Evolutionary conservation across 2,797 vertebrate species (phyloP).

Genomic region (Galaxias olidus): DNA sequence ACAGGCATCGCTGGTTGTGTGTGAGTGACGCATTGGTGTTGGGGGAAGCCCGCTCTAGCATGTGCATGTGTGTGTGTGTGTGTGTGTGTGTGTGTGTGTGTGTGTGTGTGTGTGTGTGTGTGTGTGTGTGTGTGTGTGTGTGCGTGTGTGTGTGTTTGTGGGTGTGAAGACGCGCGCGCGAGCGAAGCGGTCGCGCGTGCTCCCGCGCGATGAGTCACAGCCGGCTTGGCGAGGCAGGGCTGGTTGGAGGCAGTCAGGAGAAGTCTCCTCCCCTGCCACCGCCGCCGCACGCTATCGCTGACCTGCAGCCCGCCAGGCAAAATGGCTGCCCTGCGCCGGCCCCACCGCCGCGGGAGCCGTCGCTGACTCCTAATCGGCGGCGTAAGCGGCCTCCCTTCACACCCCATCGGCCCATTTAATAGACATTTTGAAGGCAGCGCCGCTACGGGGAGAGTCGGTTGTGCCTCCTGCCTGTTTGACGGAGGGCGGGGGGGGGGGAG

Average conservation of each 20-base stretch:
- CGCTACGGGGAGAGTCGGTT: not conserved
- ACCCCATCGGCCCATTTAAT: slow-evolving; percentile 60
- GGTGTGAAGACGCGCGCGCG: too few species aligned
- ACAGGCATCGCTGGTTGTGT: slow-evolving; percentile 44
- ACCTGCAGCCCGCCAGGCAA: slow-evolving; percentile 13
- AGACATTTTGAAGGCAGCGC: not conserved
- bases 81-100: slow-evolving; percentile 18
- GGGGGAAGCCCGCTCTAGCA: slow-evolving; percentile 60
- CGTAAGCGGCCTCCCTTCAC: slow-evolving; percentile 60
- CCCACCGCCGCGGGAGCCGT: slow-evolving; percentile 38
- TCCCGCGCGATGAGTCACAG: slow-evolving; percentile 66
- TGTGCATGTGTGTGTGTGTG: slow-evolving; percentile 15
- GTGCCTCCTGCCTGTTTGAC: too few species aligned
- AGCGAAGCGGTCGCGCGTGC: slow-evolving; percentile 56
- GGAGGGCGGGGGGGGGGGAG: too few species aligned
- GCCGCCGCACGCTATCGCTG: not conserved
- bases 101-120: slow-evolving; percentile 2
- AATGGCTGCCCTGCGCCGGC: slow-evolving; percentile 48
- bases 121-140: not conserved
- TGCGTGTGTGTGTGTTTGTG: slow-evolving; percentile 27
- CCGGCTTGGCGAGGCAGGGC: slow-evolving; percentile 59
- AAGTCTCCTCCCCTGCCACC: slow-evolving; percentile 64
- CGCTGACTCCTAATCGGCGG: slow-evolving; percentile 50
- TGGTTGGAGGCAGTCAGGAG: slow-evolving; percentile 58
- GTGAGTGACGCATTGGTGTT: slow-evolving; percentile 39